Conservation (phyloP, 2,797 vertebrate species). For the Enteromius afrohamiltoni region DNA sequence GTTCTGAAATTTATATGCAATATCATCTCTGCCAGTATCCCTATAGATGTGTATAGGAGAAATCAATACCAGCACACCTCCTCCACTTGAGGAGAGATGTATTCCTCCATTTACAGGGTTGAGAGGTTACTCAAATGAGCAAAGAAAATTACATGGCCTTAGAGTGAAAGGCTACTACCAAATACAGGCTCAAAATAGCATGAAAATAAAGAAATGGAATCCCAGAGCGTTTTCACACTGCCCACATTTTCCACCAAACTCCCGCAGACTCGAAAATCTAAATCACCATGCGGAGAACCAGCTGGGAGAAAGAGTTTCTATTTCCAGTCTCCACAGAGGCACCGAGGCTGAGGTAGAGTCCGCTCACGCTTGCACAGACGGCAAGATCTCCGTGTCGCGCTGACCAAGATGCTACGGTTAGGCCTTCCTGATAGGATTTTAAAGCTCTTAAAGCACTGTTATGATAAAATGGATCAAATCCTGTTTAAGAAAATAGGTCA, state of each 20-base stretch:
- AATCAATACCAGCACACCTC: slow-evolving; percentile 50
- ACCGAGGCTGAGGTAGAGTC: not conserved
- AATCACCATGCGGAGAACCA: slow-evolving; percentile 32
- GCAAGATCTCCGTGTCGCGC: slow-evolving; percentile 16
- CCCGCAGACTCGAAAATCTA: slow-evolving; percentile 39
- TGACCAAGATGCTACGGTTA: slow-evolving; percentile 32
- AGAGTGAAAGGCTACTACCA: slow-evolving; percentile 33
- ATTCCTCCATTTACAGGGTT: slow-evolving; percentile 39
- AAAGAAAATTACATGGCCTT: slow-evolving; percentile 44
- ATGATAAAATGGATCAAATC: slow-evolving; percentile 57
- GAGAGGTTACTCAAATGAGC: slow-evolving; percentile 47
- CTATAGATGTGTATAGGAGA: slow-evolving; percentile 34
- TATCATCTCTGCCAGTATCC: slow-evolving; percentile 30
- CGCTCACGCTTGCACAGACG: not conserved
- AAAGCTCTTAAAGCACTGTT: slow-evolving; percentile 46
- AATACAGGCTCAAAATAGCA: slow-evolving; percentile 40
- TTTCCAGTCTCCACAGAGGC: slow-evolving; percentile 30
- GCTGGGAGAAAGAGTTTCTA: slow-evolving; percentile 37
- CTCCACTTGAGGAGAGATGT: not conserved
- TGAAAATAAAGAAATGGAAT: slow-evolving; percentile 37
- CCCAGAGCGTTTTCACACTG: slow-evolving; percentile 36
- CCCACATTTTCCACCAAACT: slow-evolving; percentile 22
- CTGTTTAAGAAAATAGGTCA: slow-evolving; percentile 69
- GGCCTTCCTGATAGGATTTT: slow-evolving; percentile 28
- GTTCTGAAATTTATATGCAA: slow-evolving; percentile 15